A percentile compares a stretch with the other conserved stretches of the same genome.
These are phyloP conservation scores for Amphipoea oculea DNA, from an alignment of 2,888 invertebrate genomes.

Conservation along the genomic window DNA sequence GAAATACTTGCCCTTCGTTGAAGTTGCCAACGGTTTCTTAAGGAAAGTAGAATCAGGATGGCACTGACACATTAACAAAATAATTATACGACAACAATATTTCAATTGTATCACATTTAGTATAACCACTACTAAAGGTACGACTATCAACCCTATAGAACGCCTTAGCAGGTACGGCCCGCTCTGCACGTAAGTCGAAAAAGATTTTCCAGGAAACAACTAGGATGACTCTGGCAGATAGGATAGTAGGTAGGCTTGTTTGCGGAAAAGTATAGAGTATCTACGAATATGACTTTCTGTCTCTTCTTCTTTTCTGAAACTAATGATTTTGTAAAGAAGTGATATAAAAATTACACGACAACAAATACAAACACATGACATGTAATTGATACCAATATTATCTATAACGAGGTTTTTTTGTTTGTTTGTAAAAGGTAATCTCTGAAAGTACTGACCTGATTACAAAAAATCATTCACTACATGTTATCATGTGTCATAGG, in stretches of 20 bases:
- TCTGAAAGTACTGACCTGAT: not conserved
- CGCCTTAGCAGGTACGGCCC: not conserved
- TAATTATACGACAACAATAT: not conserved
- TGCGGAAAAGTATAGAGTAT: not conserved
- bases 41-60: not conserved
- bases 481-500: not conserved
- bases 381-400: not conserved
- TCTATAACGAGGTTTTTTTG: not conserved
- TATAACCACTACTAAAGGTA: not conserved
- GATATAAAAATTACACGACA: not conserved
- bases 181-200: not conserved
- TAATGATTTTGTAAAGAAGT: not conserved
- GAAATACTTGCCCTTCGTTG: not conserved
- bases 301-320: not conserved
- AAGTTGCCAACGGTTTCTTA: not conserved
- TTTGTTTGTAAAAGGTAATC: not conserved
- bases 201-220: not conserved
- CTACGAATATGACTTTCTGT: not conserved
- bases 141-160: conserved; percentile 3
- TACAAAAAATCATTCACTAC: not conserved
- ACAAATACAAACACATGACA: not conserved
- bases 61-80: not conserved
- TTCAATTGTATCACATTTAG: not conserved
- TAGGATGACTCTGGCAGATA: not conserved
- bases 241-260: not conserved